A percentile compares a stretch with the other conserved stretches of the same genome.
These are phyloP conservation scores for Poeciliopsis retropinna DNA, from an alignment of 2,113 vertebrate genomes.

Conservation along the genomic window DNA sequence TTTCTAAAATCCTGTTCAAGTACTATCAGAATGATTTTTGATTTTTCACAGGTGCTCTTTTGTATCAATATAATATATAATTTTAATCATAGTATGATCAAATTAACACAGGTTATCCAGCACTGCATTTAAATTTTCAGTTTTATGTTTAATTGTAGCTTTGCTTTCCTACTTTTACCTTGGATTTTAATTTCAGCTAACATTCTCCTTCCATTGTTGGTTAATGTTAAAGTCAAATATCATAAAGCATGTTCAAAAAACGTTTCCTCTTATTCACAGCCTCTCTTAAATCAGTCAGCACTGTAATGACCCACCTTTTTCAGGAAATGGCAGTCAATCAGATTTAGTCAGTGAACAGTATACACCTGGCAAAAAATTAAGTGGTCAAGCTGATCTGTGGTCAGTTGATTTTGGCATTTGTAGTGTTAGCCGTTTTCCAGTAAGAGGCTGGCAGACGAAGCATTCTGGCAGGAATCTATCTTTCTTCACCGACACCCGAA, in stretches of 20 bases:
- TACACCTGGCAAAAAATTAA: conserved; percentile 34
- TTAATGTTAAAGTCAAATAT: conserved; percentile 10
- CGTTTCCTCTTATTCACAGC: conserved; percentile 13
- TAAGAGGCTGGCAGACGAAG: conserved; percentile 60
- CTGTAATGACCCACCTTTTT: conserved; percentile 24
- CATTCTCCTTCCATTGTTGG: neutral
- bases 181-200: no score
- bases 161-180: neutral
- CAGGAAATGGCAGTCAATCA: conserved; percentile 31
- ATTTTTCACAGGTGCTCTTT: neutral
- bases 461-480: conserved; percentile 43
- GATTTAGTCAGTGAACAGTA: conserved; percentile 50
- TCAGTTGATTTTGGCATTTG: conserved; percentile 67
- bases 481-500: conserved; percentile 47
- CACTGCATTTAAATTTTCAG: neutral
- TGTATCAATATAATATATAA: neutral
- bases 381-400: conserved; percentile 59
- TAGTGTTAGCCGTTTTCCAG: conserved; percentile 57
- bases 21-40: neutral
- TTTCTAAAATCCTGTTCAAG: neutral
- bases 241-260: conserved; percentile 3
- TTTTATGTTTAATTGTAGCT: neutral
- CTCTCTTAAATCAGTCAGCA: conserved; percentile 47
- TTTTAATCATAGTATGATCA: neutral
- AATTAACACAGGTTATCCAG: neutral